A percentile compares a stretch with the other conserved stretches of the same genome.
These are phyloP conservation scores for Latrodectus geometricus DNA, from an alignment of 1,140 invertebrate genomes.

Conservation along the genomic window DNA sequence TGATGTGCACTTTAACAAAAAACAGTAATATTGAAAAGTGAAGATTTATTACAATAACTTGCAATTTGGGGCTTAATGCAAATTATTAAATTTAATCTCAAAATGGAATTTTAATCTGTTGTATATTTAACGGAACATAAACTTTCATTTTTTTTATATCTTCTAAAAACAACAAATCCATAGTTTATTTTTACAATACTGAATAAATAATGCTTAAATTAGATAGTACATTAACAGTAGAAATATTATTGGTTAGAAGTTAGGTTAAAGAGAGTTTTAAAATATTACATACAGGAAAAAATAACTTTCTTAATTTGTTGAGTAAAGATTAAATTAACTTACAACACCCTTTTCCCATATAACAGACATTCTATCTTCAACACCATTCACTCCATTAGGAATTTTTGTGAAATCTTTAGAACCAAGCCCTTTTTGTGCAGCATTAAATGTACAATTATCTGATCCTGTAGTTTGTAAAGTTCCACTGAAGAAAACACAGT, in stretches of 20 bases:
- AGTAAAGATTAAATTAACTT: slow-evolving; percentile 63
- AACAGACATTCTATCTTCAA: slow-evolving; percentile 96
- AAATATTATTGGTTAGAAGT: background rate
- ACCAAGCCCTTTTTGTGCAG: slow-evolving; percentile 91
- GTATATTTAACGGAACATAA: no score
- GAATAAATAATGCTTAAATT: no score
- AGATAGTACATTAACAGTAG: no score
- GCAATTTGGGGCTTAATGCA: no score
- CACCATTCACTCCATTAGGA: slow-evolving; percentile 98
- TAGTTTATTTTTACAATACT: no score
- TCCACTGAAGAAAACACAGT: slow-evolving; percentile 76
- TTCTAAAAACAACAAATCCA: no score
- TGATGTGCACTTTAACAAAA: no score
- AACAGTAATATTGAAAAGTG: no score
- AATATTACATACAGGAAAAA: background rate
- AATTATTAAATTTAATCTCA: no score
- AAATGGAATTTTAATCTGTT: no score
- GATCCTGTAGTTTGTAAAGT: slow-evolving; percentile 92
- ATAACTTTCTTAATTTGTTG: background rate
- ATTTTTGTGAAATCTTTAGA: slow-evolving; percentile 95
- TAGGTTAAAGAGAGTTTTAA: background rate
- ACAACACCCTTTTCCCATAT: slow-evolving; percentile 99
- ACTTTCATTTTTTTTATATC: no score
- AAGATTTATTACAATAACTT: no score
- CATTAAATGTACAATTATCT: slow-evolving; percentile 96